These are phyloP conservation scores for Drosophila nasuta DNA, from an alignment of 1,140 invertebrate species.

Conservation along the genomic window DNA sequence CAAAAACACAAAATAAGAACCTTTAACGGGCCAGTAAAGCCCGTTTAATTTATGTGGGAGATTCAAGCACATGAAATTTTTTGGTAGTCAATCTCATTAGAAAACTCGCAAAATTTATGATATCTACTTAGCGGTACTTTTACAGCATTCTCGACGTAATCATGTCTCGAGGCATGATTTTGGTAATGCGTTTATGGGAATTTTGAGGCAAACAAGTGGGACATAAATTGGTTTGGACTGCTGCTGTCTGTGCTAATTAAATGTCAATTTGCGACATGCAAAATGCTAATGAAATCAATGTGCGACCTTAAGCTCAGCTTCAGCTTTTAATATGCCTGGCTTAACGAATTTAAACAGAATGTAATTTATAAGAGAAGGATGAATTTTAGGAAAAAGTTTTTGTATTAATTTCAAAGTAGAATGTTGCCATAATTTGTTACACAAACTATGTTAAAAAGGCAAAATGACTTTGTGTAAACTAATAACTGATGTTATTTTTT, in stretches of 20 bases:
- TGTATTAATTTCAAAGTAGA: neutral
- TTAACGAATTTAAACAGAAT: constrained; percentile 4
- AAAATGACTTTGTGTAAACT: neutral
- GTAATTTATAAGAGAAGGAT: neutral
- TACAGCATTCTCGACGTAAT: neutral
- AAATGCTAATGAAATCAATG: constrained; percentile 17
- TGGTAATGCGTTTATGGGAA: neutral
- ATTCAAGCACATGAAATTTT: neutral
- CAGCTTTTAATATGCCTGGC: neutral
- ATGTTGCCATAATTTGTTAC: too few species aligned
- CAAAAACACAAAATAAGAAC: neutral
- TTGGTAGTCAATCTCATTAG: neutral
- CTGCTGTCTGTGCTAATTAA: constrained; percentile 37
- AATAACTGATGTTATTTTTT: neutral
- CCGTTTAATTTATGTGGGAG: neutral
- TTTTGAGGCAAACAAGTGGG: constrained; percentile 1
- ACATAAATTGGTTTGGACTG: constrained; percentile 26
- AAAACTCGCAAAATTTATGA: neutral
- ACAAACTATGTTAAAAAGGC: too few species aligned
- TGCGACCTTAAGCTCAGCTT: neutral
- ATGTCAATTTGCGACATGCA: constrained; percentile 30
- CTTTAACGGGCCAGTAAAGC: neutral
- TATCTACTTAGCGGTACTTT: neutral
- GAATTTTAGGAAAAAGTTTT: neutral
- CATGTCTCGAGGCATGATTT: neutral